Evolutionary conservation across 2,113 vertebrate species (phyloP).

Genomic region (Brienomyrus brachyistius): DNA sequence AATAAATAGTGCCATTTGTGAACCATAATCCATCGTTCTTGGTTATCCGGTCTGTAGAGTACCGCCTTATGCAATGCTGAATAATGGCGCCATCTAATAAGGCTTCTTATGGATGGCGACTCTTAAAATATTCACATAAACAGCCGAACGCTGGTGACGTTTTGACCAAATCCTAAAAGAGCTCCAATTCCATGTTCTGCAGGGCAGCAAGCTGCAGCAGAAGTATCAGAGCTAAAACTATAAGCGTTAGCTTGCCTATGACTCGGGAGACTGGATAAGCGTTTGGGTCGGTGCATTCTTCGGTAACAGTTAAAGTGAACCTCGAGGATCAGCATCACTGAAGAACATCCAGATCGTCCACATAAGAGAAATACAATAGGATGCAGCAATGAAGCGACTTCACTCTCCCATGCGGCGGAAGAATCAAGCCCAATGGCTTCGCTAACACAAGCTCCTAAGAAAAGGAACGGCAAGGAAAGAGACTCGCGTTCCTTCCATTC

Average conservation of each 20-base stretch:
- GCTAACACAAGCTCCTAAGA: background rate
- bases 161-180: background rate
- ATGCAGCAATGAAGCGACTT: background rate
- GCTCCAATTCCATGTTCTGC: background rate
- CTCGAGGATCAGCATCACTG: background rate
- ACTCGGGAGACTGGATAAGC: background rate
- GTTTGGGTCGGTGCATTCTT: background rate
- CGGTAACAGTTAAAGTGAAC: background rate
- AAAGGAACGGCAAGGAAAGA: background rate
- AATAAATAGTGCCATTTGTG: conserved; percentile 69
- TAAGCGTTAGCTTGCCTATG: background rate
- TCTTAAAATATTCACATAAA: conserved; percentile 26
- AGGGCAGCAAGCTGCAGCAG: background rate
- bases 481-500: background rate
- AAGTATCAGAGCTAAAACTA: background rate
- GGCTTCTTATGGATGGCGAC: conserved; percentile 66
- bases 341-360: background rate
- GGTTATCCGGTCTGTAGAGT: conserved; percentile 55
- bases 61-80: conserved; percentile 53
- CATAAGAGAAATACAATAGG: background rate
- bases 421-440: background rate
- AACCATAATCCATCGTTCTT: conserved; percentile 61
- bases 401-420: background rate
- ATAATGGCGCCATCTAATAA: conserved; percentile 58
- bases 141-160: conserved; percentile 9